phyloP scores from a whole-genome alignment of 2,113 vertebrate genomes.

The Hemicordylus capensis region DNA sequence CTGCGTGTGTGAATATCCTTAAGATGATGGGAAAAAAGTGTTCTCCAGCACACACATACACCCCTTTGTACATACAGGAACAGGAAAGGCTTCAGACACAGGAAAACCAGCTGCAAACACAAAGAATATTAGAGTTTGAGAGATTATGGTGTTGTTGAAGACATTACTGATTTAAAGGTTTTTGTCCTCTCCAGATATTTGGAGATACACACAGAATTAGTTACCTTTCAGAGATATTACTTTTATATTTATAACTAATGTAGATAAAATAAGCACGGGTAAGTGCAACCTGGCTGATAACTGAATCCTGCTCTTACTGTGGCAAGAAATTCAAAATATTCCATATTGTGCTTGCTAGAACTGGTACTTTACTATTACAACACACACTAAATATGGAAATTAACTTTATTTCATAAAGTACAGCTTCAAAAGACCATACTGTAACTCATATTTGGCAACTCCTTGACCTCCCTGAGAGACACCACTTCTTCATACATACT shows the following conservation, averaged over 20 bases:
- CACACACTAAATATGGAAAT: neutral
- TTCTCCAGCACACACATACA: no score
- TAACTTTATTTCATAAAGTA: neutral
- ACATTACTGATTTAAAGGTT: no score
- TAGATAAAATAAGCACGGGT: neutral
- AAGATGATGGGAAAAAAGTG: no score
- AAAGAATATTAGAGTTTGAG: no score
- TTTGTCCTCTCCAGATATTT: no score
- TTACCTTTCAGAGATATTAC: no score
- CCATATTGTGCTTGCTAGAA: neutral
- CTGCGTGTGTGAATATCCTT: no score
- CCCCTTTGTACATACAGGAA: no score
- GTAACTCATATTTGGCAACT: neutral
- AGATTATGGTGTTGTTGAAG: no score
- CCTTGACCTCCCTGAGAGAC: neutral
- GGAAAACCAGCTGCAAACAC: no score
- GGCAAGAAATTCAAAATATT: neutral
- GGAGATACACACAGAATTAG: no score
- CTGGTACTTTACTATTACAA: neutral
- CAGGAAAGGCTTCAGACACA: no score
- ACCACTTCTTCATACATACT: neutral
- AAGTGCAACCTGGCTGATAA: neutral
- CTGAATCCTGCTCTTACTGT: neutral
- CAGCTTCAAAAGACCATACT: neutral
- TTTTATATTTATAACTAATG: neutral